Evolutionary conservation across 2,797 vertebrate genomes (phyloP), one percentile per base, ranked within the genome.

Genomic region (Hippocampus kuda): DNA sequence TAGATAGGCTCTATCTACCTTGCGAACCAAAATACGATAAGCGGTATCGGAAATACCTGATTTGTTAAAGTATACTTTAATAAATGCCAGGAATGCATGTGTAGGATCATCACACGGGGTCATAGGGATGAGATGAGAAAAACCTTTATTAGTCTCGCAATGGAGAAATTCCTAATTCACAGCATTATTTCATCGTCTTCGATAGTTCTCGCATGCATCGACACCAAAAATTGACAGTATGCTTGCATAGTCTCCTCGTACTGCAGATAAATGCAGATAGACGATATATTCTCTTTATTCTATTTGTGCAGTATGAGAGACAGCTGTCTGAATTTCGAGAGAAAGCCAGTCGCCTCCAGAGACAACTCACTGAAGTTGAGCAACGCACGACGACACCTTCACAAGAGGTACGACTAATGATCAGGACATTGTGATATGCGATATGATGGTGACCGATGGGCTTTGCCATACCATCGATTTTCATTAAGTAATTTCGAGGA

Each of bases 321-420:
- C 68, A 94, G 88, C 83, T 93, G 70, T 75, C 77, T 53, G 94
- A 96, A 65, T 85, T 91, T 77, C 92, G 91, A 79, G 94, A 96
- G 82, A 93, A 94, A 86, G 86, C 91, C n/a, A 82, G 64, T n/a
- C 92, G 94, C 79, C 93, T 98, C 54, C 94, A 98, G 81, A 91
- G 74, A 60, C 91, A 91, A 20, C 89, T 98, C 41, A 91, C 77
- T 67, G 93, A 94, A 70, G 89, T 93, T 0, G 95, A 98, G 71
- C 91, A 96, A 79, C 92, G 86, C 75, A 94, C 94, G 18, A 81
- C 91, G 9, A 84, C 89, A 11, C 92, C 91, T 9, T 86, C 92
- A 65, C 94, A 96, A 63, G 93, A 98, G 94, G 97, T 98, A 73
- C 10, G 57, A 60, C 27, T 18, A 18, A 18, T 60, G 57, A 30